Evolutionary conservation across 2,888 invertebrate genomes (phyloP).

Genomic region (Tubulanus polymorphus): DNA sequence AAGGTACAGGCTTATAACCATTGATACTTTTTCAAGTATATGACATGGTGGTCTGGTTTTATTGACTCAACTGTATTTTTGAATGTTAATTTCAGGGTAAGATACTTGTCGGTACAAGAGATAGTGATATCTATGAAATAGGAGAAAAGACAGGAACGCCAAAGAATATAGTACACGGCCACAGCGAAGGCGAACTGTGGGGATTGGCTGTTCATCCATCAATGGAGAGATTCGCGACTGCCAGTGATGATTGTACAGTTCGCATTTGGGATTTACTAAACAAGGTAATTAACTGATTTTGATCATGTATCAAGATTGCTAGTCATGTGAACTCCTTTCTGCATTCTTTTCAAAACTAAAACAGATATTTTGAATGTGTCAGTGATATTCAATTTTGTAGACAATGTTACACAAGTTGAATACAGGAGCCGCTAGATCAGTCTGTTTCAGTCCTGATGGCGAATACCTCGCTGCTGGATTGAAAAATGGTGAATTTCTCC

Average conservation of each 20-base stretch:
- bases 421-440: conserved; percentile 43
- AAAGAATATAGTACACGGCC: conserved; percentile 41
- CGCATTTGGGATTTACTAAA: conserved; percentile 46
- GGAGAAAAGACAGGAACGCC: conserved; percentile 46
- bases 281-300: conserved; percentile 32
- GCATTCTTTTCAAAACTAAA: background rate
- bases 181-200: conserved; percentile 53
- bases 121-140: conserved; percentile 47
- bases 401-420: conserved; percentile 36
- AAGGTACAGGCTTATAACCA: conserved; percentile 31
- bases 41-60: background rate
- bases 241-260: conserved; percentile 51
- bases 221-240: conserved; percentile 42
- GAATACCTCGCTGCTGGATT: conserved; percentile 49
- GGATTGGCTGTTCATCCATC: conserved; percentile 49
- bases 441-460: conserved; percentile 46
- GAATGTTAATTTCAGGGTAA: conserved; percentile 36
- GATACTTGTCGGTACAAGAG: conserved; percentile 51
- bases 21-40: background rate
- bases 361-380: no score
- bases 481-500: conserved; percentile 49
- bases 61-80: background rate
- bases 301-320: conserved; percentile 1
- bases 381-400: no score
- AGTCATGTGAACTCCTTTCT: background rate